Base-by-base conservation (phyloP, 2,888 invertebrate genomes). In the Zaprionus bogoriensis region DNA sequence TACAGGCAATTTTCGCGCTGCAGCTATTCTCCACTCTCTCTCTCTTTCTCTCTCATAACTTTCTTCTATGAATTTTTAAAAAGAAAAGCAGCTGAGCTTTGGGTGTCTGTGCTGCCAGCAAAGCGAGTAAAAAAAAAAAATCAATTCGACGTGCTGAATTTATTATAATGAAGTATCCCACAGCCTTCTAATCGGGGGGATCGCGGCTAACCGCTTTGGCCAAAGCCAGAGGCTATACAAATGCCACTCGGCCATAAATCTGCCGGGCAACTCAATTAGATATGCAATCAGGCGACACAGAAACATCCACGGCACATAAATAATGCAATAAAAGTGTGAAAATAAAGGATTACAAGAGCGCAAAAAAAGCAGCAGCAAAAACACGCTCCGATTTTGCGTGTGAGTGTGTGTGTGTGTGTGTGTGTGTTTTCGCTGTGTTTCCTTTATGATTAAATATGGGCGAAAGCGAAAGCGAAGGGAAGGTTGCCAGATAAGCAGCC, bases 291-390 rank as follows among this genome's bases (percentile, higher is more conserved):
- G 39, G 53, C 47, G 62, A 50, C 75, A 74, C 51, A 70, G 45
- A 39, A 42, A 44, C 12, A 44, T 50, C 39, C 59, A 52, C 38
- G 12, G 22, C 57, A 58, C 60, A 70, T 70, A 77, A 66, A 75
- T 70, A 69, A 70, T 74, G 67, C 63, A 77, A 64, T 61, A 67
- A 70, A 77, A 70, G 67, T 70, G 74, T 74, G 66, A 69, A 77
- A 58, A 54, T 32, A 71, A 48, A 70, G 59, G 50, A 53, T 62
- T 53, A 42, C 51, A 39, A 20, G 38, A 59, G 19, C 32, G 32
- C 17, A 17, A 14, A 36, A 36, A 32, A 32, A 42, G 32, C 17
- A 17, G 7, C 14, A 36, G 14, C 12, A 42, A 52, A 44, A 63
- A 44, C 59, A 38, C 38, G 64, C 45, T 42, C 39, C 23, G 46